These are phyloP conservation scores for Oxystoma pomonae DNA, from an alignment of 2,888 invertebrate genomes.

Conservation along the genomic window DNA sequence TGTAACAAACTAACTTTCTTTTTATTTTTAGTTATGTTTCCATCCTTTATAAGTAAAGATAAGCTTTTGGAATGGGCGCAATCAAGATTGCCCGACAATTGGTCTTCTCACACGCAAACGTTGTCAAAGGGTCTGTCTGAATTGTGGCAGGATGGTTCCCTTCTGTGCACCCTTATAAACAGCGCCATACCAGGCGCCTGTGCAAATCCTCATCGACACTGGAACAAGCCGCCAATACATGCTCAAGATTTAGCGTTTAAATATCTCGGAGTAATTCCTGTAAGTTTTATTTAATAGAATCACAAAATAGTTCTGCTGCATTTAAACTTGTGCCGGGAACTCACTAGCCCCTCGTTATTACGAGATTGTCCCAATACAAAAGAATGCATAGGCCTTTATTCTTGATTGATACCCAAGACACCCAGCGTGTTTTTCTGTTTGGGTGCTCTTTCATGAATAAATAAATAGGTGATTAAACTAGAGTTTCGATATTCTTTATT, in stretches of 20 bases:
- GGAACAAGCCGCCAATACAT: constrained; percentile 50
- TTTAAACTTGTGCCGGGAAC: no score
- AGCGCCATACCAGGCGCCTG: constrained; percentile 59
- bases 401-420: no score
- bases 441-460: no score
- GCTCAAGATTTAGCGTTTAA: constrained; percentile 59
- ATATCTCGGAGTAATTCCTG: constrained; percentile 58
- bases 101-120: constrained; percentile 35
- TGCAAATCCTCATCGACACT: constrained; percentile 51
- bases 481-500: no score
- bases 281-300: constrained; percentile 37
- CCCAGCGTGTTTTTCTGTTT: no score
- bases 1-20: no score
- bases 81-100: constrained; percentile 34
- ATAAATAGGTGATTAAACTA: no score
- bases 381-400: no score
- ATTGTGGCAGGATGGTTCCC: constrained; percentile 57
- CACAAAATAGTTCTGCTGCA: no score
- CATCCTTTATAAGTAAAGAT: constrained; percentile 40
- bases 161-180: constrained; percentile 57
- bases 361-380: no score
- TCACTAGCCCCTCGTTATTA: no score
- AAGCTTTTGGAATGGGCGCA: constrained; percentile 42
- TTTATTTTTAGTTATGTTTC: constrained; percentile 40
- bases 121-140: constrained; percentile 50